Percentiles rank a stretch among this genome's conserved stretches.
These are phyloP conservation scores for Thalassoma bifasciatum DNA, from an alignment of 2,113 vertebrate species.

Conservation along the genomic window DNA sequence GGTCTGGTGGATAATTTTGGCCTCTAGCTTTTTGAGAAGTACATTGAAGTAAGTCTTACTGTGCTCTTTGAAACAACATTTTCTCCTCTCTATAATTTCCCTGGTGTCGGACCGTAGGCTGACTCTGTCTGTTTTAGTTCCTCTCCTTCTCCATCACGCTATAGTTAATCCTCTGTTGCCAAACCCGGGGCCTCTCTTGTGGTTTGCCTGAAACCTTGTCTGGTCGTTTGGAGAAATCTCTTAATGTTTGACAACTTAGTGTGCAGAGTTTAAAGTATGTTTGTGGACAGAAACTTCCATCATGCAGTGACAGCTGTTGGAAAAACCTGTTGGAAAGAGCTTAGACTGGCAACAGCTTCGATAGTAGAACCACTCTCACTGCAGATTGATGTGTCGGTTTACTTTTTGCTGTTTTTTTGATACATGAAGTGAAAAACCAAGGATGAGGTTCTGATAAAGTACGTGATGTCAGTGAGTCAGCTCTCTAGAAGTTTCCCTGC, in stretches of 20 bases:
- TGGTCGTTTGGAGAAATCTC: constrained; percentile 55
- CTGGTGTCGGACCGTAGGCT: constrained; percentile 28
- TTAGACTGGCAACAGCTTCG: constrained; percentile 1
- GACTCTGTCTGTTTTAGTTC: constrained; percentile 39
- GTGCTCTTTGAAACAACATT: background rate
- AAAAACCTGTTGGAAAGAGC: background rate
- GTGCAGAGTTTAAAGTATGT: constrained; percentile 37
- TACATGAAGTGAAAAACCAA: background rate
- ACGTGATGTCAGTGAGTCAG: background rate
- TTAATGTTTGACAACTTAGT: constrained; percentile 55
- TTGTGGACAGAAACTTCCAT: constrained; percentile 51
- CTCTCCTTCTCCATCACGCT: constrained; percentile 43
- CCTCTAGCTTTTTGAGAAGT: background rate
- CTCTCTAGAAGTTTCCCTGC: background rate
- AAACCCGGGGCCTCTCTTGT: constrained; percentile 56
- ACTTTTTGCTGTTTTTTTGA: background rate
- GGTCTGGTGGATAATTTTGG: background rate
- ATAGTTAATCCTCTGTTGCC: constrained; percentile 46
- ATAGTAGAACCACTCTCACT: background rate
- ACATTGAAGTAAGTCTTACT: background rate
- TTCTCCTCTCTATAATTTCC: constrained; percentile 24
- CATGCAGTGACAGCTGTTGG: constrained; percentile 21
- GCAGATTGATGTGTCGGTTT: too few relatives aligned
- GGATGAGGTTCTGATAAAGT: background rate
- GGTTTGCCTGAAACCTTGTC: constrained; percentile 52